These are phyloP conservation scores for Smutsia temminckii DNA, from an alignment of 2,797 vertebrate genomes.

Conservation along the genomic window DNA sequence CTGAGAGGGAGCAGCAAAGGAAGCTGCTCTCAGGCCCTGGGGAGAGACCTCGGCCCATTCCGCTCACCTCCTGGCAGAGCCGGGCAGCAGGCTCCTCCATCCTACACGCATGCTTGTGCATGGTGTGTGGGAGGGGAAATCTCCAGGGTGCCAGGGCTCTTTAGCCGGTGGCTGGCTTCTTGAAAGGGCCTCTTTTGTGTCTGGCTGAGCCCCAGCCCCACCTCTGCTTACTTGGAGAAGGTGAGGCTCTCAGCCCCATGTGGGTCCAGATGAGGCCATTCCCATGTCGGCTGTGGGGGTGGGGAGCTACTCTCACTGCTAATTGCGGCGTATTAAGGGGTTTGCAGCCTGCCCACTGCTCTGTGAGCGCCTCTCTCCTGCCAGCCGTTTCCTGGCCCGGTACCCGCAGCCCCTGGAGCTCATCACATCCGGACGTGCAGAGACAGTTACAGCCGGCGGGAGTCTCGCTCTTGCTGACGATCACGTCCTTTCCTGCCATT, in stretches of 20 bases:
- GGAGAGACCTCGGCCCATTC: constrained; percentile 48
- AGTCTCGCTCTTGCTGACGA: neutral
- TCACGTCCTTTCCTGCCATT: neutral
- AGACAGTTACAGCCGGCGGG: accelerated
- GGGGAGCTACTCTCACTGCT: constrained; percentile 76
- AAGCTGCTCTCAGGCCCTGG: neutral
- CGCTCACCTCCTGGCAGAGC: constrained; percentile 30
- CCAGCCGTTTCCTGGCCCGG: constrained; percentile 56
- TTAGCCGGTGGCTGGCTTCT: constrained; percentile 50
- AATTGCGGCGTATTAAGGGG: constrained; percentile 73
- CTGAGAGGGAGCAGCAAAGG: neutral
- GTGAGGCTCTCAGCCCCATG: constrained; percentile 79
- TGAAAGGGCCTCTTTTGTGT: constrained; percentile 49
- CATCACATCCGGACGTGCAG: neutral
- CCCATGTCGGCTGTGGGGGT: constrained; percentile 74
- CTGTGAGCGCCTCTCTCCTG: constrained; percentile 63
- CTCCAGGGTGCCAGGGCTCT: neutral
- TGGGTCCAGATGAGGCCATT: constrained; percentile 78
- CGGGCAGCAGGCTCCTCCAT: accelerated
- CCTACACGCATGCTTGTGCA: too few species aligned
- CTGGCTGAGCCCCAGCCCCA: constrained; percentile 55
- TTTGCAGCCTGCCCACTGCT: constrained; percentile 43
- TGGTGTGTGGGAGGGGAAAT: accelerated
- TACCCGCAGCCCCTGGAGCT: accelerated
- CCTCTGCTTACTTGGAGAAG: constrained; percentile 70